Evolutionary conservation across 2,888 invertebrate species (phyloP).

Genomic region (Girardia tigrina): DNA sequence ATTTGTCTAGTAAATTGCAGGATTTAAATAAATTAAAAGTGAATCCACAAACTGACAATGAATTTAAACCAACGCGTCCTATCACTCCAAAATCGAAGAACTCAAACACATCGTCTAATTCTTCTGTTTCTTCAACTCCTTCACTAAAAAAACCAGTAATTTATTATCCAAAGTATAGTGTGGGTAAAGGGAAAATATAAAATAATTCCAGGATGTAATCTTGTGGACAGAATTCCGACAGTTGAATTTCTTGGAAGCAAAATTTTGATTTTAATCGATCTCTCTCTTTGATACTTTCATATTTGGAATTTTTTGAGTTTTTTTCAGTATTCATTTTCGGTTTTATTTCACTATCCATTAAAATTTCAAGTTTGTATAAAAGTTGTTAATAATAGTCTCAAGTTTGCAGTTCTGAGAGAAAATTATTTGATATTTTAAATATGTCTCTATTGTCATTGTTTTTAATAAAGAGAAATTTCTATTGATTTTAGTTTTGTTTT

Average conservation of each 20-base stretch:
- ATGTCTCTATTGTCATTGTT: not conserved
- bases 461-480: constrained; percentile 20
- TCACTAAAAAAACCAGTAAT: constrained; percentile 1
- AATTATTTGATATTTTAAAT: constrained; percentile 12
- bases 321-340: constrained; percentile 21
- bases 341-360: constrained; percentile 6
- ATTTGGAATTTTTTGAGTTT: not conserved
- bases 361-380: constrained; percentile 2
- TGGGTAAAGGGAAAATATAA: constrained; percentile 8
- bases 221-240: not conserved
- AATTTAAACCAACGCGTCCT: not conserved
- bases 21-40: not conserved
- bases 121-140: not conserved
- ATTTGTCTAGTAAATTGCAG: not conserved
- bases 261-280: constrained; percentile 14
- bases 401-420: not conserved
- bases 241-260: not conserved
- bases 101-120: not conserved
- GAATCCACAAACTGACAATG: not conserved
- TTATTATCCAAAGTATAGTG: not conserved
- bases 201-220: not conserved
- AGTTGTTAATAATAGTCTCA: not conserved
- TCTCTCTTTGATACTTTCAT: not conserved
- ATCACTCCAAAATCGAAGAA: not conserved
- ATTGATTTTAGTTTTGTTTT: constrained; percentile 19